Percentiles rank a stretch among this genome's conserved stretches.
Evolutionary conservation across 1,140 invertebrate genomes (phyloP).

Genomic region (Papilio dardanus): DNA sequence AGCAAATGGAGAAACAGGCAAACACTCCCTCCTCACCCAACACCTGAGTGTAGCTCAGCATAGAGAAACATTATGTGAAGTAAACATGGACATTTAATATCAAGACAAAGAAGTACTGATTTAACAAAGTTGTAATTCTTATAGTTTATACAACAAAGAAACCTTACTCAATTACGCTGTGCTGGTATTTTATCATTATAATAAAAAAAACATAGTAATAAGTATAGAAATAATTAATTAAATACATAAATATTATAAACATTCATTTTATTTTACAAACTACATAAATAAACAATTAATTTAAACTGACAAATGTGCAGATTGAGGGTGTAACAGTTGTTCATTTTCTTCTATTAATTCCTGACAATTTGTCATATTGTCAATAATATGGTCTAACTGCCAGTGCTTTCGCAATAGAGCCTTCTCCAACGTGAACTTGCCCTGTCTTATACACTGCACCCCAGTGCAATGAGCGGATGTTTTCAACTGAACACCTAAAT

Average conservation of each 20-base stretch:
- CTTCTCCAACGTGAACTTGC: conserved; percentile 89
- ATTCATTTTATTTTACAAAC: conserved; percentile 9
- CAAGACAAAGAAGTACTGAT: not conserved
- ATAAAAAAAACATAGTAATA: not conserved
- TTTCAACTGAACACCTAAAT: conserved; percentile 90
- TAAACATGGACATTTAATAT: not conserved
- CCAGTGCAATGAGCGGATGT: conserved; percentile 90
- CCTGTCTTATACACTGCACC: conserved; percentile 91
- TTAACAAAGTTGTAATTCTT: not conserved
- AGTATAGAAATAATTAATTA: not conserved
- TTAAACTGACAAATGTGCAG: conserved; percentile 59
- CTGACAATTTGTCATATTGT: conserved; percentile 86
- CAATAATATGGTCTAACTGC: conserved; percentile 87
- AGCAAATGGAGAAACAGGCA: conserved; percentile 82
- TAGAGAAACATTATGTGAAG: not conserved
- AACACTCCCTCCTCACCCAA: conserved; percentile 51
- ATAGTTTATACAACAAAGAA: too few relatives aligned
- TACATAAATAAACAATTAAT: conserved; percentile 37
- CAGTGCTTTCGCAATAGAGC: conserved; percentile 93
- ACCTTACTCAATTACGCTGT: too few relatives aligned
- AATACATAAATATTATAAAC: not conserved
- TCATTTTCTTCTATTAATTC: conserved; percentile 82
- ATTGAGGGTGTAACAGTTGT: conserved; percentile 75
- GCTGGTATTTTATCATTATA: too few relatives aligned
- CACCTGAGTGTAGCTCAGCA: not conserved